Base-by-base conservation (phyloP, 2,888 invertebrate species). In the Caprella mutica region DNA sequence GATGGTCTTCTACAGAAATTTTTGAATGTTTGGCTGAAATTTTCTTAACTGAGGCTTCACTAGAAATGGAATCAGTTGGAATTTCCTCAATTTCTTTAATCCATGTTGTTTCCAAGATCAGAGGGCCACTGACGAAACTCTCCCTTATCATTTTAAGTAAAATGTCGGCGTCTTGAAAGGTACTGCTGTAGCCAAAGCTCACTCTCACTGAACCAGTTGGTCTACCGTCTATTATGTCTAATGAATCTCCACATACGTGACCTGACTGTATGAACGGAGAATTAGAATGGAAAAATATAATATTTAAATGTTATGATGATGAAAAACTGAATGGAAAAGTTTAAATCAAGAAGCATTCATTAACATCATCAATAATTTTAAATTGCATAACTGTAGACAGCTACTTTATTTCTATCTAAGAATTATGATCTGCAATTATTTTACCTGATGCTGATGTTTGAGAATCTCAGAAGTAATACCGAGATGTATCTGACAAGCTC, bases 121-220 rank as follows among this genome's bases (percentile, higher is more conserved):
- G 43, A 46, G 61, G 51, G 69, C 55, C 57, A 67, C 66, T 54
- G 19, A 68, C 30, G 70, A 92, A 93, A 70, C 86, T 88, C 55
- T 80, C 76, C 50, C 76, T 76, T 53, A 94, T 80, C 82, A 92
- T 85, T 44, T 74, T 67, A 8, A 93, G 71, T 21, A 92, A 75
- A 66, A 73, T 77, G 58, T 85, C 80, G 0, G 83, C 84, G 71
- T 94, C 86, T 52, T 78, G 70, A 58, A 76, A 75, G 0, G 81
- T 82, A 9, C 91, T 90, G 81, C 86, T 87, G 69, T 88, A 91
- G 19, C 96, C 96, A 71, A 96, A 90, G 1, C 96, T 96, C 3
- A 86, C 80, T 69, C 97, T 78, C 12, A 94, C 80, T 1, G 93
- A 88, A 8, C 97, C 97, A 0, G 94, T 93, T 1, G 97, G 96